Evolutionary conservation across 2,888 invertebrate genomes (phyloP).

Genomic region (Linyphia triangularis): DNA sequence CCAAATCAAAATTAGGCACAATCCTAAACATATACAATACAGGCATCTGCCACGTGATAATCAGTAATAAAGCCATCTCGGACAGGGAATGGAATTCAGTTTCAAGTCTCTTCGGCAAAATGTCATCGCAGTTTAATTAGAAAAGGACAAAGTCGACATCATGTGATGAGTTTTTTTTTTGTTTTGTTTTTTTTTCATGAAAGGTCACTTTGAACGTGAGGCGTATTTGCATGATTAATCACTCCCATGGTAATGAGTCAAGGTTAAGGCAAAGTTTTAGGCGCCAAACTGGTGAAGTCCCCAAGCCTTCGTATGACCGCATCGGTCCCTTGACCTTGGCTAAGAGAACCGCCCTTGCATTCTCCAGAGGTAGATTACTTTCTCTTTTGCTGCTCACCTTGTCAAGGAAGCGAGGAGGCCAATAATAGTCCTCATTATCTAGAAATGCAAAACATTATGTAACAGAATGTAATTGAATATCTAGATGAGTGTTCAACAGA

Average conservation of each 20-base stretch:
- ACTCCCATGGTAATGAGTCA: conserved; percentile 45
- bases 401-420: conserved; percentile 2
- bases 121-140: too few species aligned
- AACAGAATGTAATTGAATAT: too few species aligned
- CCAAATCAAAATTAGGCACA: too few species aligned
- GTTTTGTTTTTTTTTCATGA: not conserved
- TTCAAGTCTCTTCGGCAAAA: too few species aligned
- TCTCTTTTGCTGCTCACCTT: conserved; percentile 53
- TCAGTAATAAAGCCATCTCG: too few species aligned
- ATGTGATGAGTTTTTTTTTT: not conserved
- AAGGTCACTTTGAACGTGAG: conserved; percentile 53
- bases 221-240: conserved; percentile 55
- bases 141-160: too few species aligned
- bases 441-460: conserved; percentile 1
- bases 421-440: not conserved
- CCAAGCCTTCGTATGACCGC: conserved; percentile 33
- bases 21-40: too few species aligned
- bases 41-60: too few species aligned
- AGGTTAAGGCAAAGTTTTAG: conserved; percentile 57
- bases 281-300: conserved; percentile 39
- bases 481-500: too few species aligned
- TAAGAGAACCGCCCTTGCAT: conserved; percentile 52
- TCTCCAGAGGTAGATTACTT: conserved; percentile 38
- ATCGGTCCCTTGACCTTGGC: conserved; percentile 59
- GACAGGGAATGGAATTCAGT: too few species aligned